Conservation (phyloP, 2,797 vertebrate species). For the Lutjanus campechanus region DNA sequence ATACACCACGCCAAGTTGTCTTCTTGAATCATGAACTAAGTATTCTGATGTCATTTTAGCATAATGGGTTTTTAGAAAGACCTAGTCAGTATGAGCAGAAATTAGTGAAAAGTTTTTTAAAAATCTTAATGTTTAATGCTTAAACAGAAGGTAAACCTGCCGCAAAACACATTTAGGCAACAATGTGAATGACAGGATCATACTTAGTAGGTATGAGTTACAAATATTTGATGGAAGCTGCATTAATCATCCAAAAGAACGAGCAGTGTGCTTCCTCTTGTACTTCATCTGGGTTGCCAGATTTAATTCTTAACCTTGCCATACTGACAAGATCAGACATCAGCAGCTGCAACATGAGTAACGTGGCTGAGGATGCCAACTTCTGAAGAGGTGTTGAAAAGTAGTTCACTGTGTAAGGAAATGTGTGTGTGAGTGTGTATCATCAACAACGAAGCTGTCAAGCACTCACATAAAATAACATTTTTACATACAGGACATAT, state of each 20-base stretch:
- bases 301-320: constrained; percentile 33
- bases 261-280: not conserved
- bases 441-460: constrained; percentile 1
- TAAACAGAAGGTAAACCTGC: not conserved
- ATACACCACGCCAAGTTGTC: too few relatives aligned
- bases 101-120: too few relatives aligned
- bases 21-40: too few relatives aligned
- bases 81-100: too few relatives aligned
- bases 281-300: constrained; percentile 35
- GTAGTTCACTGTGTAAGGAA: constrained; percentile 1
- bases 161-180: not conserved
- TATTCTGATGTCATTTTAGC: too few relatives aligned
- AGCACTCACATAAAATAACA: not conserved
- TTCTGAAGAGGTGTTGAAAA: constrained; percentile 2
- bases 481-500: not conserved
- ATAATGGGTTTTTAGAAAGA: too few relatives aligned
- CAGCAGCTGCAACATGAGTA: constrained; percentile 25
- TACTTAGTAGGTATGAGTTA: not conserved
- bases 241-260: constrained; percentile 6
- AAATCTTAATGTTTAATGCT: too few relatives aligned
- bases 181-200: not conserved
- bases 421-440: not conserved
- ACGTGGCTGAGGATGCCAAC: constrained; percentile 19
- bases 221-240: not conserved
- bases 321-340: constrained; percentile 39